These are phyloP conservation scores for Carterocephalus palaemon DNA, from an alignment of 2,888 invertebrate species.

Conservation along the genomic window DNA sequence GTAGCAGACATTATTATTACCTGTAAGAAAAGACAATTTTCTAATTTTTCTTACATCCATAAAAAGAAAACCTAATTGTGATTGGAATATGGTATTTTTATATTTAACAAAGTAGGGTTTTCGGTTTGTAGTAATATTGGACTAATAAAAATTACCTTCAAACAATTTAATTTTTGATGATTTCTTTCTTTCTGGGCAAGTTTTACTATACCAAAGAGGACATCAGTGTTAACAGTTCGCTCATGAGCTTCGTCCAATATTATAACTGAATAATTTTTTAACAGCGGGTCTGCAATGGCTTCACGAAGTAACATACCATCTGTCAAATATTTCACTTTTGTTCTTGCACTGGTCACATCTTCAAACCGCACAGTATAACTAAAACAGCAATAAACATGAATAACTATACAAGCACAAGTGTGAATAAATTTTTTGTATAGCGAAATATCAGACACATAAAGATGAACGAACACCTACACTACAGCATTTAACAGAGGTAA, in stretches of 20 bases:
- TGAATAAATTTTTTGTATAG: neutral
- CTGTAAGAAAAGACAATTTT: constrained; percentile 59
- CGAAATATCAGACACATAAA: no score
- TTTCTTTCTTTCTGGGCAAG: constrained; percentile 87
- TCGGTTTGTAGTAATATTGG: neutral
- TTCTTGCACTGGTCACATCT: constrained; percentile 87
- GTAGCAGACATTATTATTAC: constrained; percentile 96
- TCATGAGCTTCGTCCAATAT: constrained; percentile 98
- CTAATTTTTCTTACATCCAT: neutral
- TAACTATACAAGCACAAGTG: constrained; percentile 1
- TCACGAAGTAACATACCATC: constrained; percentile 97
- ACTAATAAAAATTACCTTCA: constrained; percentile 78
- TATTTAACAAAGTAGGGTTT: neutral
- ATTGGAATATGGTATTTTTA: no score
- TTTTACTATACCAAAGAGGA: constrained; percentile 95
- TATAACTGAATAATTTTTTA: constrained; percentile 88
- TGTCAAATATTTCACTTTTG: constrained; percentile 94
- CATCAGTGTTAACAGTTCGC: constrained; percentile 95
- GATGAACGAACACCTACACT: no score
- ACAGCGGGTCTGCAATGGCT: constrained; percentile 87
- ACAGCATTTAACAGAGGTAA: no score
- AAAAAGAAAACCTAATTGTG: no score
- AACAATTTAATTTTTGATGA: constrained; percentile 75
- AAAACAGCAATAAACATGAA: constrained; percentile 37
- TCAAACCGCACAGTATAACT: constrained; percentile 94